Evolutionary conservation across 2,113 vertebrate species (phyloP).

Genomic region (Scomber colias): DNA sequence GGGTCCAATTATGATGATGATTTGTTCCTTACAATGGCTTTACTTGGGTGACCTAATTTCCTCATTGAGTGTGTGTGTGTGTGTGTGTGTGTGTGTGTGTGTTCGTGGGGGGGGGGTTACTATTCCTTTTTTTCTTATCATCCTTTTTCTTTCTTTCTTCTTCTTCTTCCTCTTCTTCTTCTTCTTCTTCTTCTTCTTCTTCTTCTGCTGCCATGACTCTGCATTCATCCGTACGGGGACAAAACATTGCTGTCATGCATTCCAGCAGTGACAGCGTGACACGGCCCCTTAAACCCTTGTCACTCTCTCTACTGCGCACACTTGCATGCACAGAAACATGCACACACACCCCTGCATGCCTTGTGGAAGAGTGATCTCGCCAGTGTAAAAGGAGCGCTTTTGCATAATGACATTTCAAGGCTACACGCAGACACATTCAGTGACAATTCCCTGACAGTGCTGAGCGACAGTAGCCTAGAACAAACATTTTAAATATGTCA

Average conservation of each 20-base stretch:
- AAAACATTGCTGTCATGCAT: constrained; percentile 76
- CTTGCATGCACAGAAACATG: constrained; percentile 5
- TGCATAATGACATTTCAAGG: constrained; percentile 55
- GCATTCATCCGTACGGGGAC: constrained; percentile 72
- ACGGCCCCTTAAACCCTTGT: constrained; percentile 67
- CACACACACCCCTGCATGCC: constrained; percentile 27
- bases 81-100: too few relatives aligned
- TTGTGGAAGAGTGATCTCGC: constrained; percentile 39
- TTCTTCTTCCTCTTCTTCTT: background rate
- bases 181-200: constrained; percentile 33
- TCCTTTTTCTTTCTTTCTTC: constrained; percentile 5
- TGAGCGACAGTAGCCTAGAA: constrained; percentile 32
- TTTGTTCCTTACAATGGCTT: constrained; percentile 79
- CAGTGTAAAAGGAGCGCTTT: constrained; percentile 20
- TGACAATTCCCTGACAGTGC: constrained; percentile 43
- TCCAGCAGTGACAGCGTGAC: constrained; percentile 74
- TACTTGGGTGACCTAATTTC: constrained; percentile 84
- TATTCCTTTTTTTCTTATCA: constrained; percentile 32
- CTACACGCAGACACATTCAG: constrained; percentile 13
- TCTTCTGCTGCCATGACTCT: constrained; percentile 70
- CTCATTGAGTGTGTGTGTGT: constrained; percentile 52
- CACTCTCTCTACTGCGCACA: constrained; percentile 41
- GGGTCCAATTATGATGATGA: constrained; percentile 82
- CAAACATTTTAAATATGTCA: constrained; percentile 36
- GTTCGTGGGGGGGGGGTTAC: constrained; percentile 25